phyloP scores from a whole-genome alignment of 92 coral and sea anemone genomes.

The Palythoa grandis region DNA sequence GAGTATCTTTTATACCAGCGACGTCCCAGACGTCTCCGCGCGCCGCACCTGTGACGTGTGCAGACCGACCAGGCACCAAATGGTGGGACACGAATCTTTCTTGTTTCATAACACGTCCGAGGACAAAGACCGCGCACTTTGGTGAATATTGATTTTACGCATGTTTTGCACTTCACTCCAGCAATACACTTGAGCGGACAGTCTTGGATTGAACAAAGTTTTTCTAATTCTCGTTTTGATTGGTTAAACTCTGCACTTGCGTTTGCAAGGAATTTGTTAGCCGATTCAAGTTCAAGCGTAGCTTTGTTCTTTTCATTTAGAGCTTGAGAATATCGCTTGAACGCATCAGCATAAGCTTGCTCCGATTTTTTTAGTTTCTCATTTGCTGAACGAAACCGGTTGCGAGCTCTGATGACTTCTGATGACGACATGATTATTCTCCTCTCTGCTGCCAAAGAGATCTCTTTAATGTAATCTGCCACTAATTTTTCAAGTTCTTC shows the following conservation, averaged over 20 bases:
- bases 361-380: constrained; percentile 19
- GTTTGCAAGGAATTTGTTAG: constrained; percentile 31
- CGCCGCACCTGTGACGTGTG: constrained; percentile 35
- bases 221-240: constrained; percentile 49
- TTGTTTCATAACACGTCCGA: constrained; percentile 54
- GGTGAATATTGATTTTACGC: constrained; percentile 58
- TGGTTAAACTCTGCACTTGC: constrained; percentile 55
- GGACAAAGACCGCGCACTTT: constrained; percentile 70
- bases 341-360: constrained; percentile 1
- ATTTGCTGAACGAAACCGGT: constrained; percentile 6
- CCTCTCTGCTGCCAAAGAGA: constrained; percentile 15
- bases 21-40: constrained; percentile 24
- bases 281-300: constrained; percentile 10
- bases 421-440: constrained; percentile 9
- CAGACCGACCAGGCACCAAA: constrained; percentile 47
- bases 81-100: constrained; percentile 41
- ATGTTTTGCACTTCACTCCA: constrained; percentile 68
- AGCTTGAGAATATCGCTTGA: constrained; percentile 28
- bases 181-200: constrained; percentile 71
- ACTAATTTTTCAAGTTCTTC: constrained; percentile 47
- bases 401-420: constrained; percentile 27
- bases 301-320: constrained; percentile 40
- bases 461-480: constrained; percentile 40
- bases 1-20: background rate
- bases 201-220: constrained; percentile 55